Conservation (phyloP, 1,140 invertebrate species). For the Drosophila parabipectinata region DNA sequence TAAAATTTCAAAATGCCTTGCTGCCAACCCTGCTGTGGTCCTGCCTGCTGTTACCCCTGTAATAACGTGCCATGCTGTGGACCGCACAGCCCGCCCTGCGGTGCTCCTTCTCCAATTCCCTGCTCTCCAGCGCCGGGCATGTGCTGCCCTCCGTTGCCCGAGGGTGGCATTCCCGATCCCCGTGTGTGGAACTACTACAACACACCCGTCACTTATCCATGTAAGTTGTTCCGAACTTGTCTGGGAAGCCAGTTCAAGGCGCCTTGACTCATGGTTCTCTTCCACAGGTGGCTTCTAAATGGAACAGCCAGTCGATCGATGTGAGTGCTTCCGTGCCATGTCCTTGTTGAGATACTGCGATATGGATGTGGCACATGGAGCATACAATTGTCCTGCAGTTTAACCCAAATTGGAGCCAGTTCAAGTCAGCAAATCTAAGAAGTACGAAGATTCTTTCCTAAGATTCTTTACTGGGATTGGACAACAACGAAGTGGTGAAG, state of each 20-base stretch:
- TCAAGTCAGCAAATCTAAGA: too few species aligned
- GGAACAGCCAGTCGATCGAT: too few species aligned
- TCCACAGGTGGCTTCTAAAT: conserved; percentile 29
- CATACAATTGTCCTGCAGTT: neutral
- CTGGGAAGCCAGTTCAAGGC: too few species aligned
- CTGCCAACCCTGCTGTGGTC: neutral
- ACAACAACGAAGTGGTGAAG: too few species aligned
- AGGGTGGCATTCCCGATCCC: conserved; percentile 78
- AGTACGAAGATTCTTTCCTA: too few species aligned
- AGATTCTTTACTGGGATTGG: neutral
- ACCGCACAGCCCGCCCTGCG: conserved; percentile 75
- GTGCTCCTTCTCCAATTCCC: conserved; percentile 71
- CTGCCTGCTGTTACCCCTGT: conserved; percentile 44
- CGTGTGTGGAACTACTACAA: conserved; percentile 79
- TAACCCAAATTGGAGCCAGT: too few species aligned
- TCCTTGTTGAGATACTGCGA: neutral
- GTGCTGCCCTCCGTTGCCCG: conserved; percentile 66
- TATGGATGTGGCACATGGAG: neutral
- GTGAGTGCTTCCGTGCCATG: neutral
- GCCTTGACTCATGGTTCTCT: neutral
- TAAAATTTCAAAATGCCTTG: conserved; percentile 12
- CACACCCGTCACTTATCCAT: conserved; percentile 80
- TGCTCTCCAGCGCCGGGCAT: conserved; percentile 71
- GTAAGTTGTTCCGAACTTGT: conserved; percentile 46
- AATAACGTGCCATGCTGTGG: conserved; percentile 69